Base-by-base conservation (phyloP, 1,140 invertebrate genomes). In the Scaptomyza pallida region DNA sequence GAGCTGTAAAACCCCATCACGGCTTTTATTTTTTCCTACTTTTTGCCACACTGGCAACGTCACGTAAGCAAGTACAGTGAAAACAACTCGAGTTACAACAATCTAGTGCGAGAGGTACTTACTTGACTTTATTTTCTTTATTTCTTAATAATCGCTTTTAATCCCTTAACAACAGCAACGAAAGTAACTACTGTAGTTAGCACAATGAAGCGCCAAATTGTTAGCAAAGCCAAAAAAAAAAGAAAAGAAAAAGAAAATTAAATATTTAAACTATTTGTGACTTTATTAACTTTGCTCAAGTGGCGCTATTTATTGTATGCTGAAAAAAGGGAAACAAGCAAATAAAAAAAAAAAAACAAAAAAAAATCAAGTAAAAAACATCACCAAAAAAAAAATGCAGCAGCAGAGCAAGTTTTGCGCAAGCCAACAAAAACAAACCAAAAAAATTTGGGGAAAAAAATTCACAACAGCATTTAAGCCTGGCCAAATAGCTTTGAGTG, bases 261-360 rank as follows among this genome's bases (percentile, higher is more conserved):
- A 88, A 88, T 88, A 86, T 86, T 86, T 86, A 68, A 86, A 82
- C 82, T 81, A 86, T 88, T 86, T 88, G 81, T 81, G 86, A 86
- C 82, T 86, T 88, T 86, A 86, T 86, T 86, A 86, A 86, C 81
- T 86, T 88, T 81, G 70, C 78, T 81, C 81, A 86, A 86, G 81
- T 86, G 81, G 78, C 82, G 77, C 73, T 80, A 86, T 85, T 86
- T 85, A 86, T 85, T 86, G 77, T 82, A 86, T 85, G 55, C 81
- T 69, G 57, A 43, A 45, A 60, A 51, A 41, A 19, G 50, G 9
- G 4, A 3, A 15, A 26, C 50, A 59, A 35, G 13, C 12, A 12
- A 23, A 17, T 41, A 48, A 33, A 50, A n/a, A 43, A 12, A 5
- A 16, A 4, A 33, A 45, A 15, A n/a, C n/a, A 48, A 33, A 50